Percentiles rank a stretch among this genome's conserved stretches.
Conservation (phyloP, 1,140 invertebrate genomes). For the Pseudomyrmex sp. region DNA sequence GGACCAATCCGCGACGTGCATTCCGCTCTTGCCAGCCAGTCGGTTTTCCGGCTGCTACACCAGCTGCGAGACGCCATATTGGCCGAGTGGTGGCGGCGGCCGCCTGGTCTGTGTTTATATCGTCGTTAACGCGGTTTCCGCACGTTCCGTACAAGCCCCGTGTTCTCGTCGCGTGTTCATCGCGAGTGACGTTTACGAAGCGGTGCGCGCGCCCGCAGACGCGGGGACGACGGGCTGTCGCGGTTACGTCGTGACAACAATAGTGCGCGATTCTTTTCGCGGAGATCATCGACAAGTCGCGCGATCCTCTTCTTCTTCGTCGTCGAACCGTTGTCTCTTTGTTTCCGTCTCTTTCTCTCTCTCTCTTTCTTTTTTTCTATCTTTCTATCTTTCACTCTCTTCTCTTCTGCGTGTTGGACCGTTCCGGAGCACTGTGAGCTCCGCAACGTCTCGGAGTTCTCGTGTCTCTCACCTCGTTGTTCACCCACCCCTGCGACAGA, state of each 20-base stretch:
- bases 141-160: conserved; percentile 67
- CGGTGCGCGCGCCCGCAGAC: conserved; percentile 57
- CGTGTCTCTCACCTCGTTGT: conserved; percentile 4
- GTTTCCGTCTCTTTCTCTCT: background rate
- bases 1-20: conserved; percentile 77
- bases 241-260: conserved; percentile 65
- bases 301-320: conserved; percentile 61
- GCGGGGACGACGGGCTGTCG: conserved; percentile 52
- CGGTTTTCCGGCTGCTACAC: conserved; percentile 80
- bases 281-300: conserved; percentile 31
- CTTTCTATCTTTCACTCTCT: conserved; percentile 30
- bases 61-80: conserved; percentile 81
- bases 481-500: conserved; percentile 12
- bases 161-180: conserved; percentile 65
- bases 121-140: conserved; percentile 68
- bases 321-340: conserved; percentile 2
- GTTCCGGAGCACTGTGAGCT: conserved; percentile 22
- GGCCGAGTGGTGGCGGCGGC: conserved; percentile 74
- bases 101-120: conserved; percentile 79
- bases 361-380: background rate
- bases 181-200: conserved; percentile 63
- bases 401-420: conserved; percentile 1
- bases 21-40: conserved; percentile 67
- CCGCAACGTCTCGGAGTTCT: conserved; percentile 11
- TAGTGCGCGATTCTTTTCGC: conserved; percentile 65